Percentiles rank a stretch among this genome's conserved stretches.
These are phyloP conservation scores for Merops nubicus DNA, from an alignment of 2,113 vertebrate genomes.

Conservation along the genomic window DNA sequence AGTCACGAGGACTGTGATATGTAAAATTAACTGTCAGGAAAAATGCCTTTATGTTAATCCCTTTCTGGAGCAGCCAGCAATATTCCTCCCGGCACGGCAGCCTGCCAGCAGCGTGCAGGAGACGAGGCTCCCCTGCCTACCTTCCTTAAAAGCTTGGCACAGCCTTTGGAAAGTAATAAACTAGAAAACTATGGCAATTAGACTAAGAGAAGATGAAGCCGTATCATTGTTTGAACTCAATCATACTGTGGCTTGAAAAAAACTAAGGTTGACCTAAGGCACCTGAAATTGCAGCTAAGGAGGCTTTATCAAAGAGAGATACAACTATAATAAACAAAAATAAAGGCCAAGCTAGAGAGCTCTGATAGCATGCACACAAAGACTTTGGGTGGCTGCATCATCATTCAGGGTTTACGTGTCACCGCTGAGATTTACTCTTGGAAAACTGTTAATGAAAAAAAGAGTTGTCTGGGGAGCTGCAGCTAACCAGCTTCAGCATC, in stretches of 20 bases:
- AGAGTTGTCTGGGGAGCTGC: neutral
- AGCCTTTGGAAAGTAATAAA: constrained; percentile 76
- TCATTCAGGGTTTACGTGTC: neutral
- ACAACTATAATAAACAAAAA: neutral
- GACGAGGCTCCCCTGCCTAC: constrained; percentile 70
- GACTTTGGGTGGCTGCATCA: neutral
- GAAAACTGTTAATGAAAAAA: neutral
- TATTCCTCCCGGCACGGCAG: constrained; percentile 45
- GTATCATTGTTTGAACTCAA: constrained; percentile 51
- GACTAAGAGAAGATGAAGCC: constrained; percentile 59
- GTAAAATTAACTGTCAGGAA: constrained; percentile 67
- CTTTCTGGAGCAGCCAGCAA: constrained; percentile 60
- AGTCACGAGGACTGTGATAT: constrained; percentile 64
- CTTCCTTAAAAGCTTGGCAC: constrained; percentile 74
- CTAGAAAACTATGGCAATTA: constrained; percentile 71
- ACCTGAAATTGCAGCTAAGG: neutral
- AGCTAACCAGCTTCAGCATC: neutral
- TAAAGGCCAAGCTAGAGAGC: neutral
- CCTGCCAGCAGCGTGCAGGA: constrained; percentile 57
- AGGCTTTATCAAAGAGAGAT: constrained; percentile 22
- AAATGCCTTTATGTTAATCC: constrained; percentile 69
- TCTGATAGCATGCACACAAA: neutral
- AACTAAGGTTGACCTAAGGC: constrained; percentile 18
- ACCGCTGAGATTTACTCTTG: neutral
- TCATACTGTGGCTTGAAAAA: neutral